Percentiles rank a stretch among this genome's conserved stretches.
phyloP scores from a whole-genome alignment of 64 coral and sea anemone genomes.

The Actinia equina region DNA sequence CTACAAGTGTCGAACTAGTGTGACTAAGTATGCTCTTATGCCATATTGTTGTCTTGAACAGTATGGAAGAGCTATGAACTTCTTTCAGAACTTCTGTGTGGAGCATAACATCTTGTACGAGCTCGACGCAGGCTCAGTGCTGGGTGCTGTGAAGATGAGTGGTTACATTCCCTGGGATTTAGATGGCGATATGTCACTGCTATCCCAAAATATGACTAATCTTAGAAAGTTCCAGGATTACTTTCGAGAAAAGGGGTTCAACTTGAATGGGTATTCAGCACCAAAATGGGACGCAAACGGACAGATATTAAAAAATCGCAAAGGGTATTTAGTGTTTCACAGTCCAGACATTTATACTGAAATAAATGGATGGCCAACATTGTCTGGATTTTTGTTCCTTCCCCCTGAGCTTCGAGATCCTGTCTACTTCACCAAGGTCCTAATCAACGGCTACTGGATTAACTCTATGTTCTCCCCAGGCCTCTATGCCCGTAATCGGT shows the following conservation, averaged over 20 bases:
- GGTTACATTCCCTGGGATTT: slow-evolving; percentile 42
- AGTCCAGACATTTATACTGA: slow-evolving; percentile 31
- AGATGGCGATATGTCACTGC: slow-evolving; percentile 39
- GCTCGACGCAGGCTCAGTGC: slow-evolving; percentile 33
- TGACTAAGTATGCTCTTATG: slow-evolving; percentile 8
- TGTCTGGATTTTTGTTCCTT: slow-evolving; percentile 13
- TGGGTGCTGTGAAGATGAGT: slow-evolving; percentile 35
- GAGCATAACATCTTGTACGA: slow-evolving; percentile 44
- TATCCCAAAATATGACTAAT: slow-evolving; percentile 6
- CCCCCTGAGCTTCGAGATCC: slow-evolving; percentile 32
- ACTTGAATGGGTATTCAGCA: slow-evolving; percentile 17
- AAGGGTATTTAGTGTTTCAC: slow-evolving; percentile 18
- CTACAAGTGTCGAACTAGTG: slow-evolving; percentile 13
- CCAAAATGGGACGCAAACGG: slow-evolving; percentile 26
- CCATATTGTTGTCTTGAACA: slow-evolving; percentile 37
- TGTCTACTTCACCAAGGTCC: slow-evolving; percentile 9
- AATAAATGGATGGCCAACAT: slow-evolving; percentile 28
- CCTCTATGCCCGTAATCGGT: slow-evolving; percentile 20
- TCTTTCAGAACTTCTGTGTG: slow-evolving; percentile 41
- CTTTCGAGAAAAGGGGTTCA: slow-evolving; percentile 18
- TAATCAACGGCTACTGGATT: slow-evolving; percentile 21
- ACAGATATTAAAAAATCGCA: neutral
- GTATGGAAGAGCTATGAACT: slow-evolving; percentile 17
- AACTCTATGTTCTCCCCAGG: slow-evolving; percentile 18
- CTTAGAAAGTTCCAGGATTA: slow-evolving; percentile 3